Conservation (phyloP, 1,140 invertebrate species). For the silkworm (Bombyx mori) region DNA sequence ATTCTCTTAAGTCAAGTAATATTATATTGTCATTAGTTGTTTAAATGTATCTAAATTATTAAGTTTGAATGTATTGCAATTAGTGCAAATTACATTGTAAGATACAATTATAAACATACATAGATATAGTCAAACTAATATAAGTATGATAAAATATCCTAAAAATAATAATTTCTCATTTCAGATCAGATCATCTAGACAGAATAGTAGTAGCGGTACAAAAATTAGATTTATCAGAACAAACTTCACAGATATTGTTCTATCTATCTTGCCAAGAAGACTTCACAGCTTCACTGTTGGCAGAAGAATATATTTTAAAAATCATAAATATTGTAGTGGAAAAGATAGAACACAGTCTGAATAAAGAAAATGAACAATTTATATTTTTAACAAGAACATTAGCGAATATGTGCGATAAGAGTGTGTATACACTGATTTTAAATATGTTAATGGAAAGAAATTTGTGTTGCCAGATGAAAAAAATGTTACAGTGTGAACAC, state of each 20-base stretch:
- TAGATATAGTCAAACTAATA: not conserved
- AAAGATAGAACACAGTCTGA: not conserved
- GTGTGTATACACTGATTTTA: slow-evolving; percentile 19
- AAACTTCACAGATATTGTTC: slow-evolving; percentile 30
- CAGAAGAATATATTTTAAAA: slow-evolving; percentile 25
- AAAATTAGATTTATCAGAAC: slow-evolving; percentile 19
- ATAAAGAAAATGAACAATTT: slow-evolving; percentile 20
- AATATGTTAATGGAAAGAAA: slow-evolving; percentile 25
- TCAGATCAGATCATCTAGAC: slow-evolving; percentile 27
- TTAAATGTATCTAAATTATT: too few species aligned
- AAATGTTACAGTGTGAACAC: slow-evolving; percentile 24
- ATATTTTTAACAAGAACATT: slow-evolving; percentile 35
- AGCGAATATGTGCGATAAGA: slow-evolving; percentile 27
- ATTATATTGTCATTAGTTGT: too few species aligned
- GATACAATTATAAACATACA: not conserved
- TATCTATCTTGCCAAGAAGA: slow-evolving; percentile 38
- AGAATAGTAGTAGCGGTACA: slow-evolving; percentile 24
- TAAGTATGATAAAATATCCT: not conserved
- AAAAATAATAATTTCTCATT: slow-evolving; percentile 14
- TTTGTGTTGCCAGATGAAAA: slow-evolving; percentile 15
- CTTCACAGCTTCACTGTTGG: slow-evolving; percentile 19
- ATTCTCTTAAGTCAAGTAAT: too few species aligned
- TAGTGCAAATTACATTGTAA: too few species aligned
- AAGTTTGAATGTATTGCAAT: too few species aligned
- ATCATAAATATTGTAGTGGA: not conserved